Conservation (phyloP, 1,140 invertebrate species). For the Drosophila aff. region DNA sequence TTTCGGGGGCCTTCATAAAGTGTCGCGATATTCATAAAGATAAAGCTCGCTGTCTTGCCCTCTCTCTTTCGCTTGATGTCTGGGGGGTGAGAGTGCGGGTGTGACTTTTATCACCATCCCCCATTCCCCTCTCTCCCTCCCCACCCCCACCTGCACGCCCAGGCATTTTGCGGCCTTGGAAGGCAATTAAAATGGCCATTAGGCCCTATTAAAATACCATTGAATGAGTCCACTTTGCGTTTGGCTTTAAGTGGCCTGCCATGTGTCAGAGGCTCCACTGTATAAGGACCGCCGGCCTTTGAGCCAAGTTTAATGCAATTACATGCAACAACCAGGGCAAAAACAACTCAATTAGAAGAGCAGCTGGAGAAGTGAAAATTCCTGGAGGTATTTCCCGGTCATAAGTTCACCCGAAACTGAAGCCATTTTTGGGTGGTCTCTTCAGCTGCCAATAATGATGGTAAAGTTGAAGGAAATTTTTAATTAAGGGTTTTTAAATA, state of each 20-base stretch:
- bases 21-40: conserved; percentile 73
- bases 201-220: conserved; percentile 69
- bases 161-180: conserved; percentile 20
- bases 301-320: conserved; percentile 63
- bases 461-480: neutral
- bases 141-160: neutral
- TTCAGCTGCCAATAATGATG: neutral
- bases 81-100: conserved; percentile 1
- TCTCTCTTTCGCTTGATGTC: neutral
- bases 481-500: neutral
- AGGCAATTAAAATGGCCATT: conserved; percentile 66
- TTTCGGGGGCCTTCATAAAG: conserved; percentile 65
- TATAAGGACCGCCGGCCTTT: conserved; percentile 19
- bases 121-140: neutral
- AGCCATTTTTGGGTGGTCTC: neutral
- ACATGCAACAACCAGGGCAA: conserved; percentile 50
- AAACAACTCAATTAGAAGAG: conserved; percentile 61
- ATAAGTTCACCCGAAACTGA: conserved; percentile 1
- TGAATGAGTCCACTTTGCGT: conserved; percentile 32
- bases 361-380: neutral
- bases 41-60: conserved; percentile 42
- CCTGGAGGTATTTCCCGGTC: neutral
- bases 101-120: conserved; percentile 49
- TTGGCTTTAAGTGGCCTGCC: conserved; percentile 44
- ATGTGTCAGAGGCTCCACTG: conserved; percentile 26